Conservation (phyloP, 2,113 vertebrate genomes). For the Microcebus jonahi region DNA sequence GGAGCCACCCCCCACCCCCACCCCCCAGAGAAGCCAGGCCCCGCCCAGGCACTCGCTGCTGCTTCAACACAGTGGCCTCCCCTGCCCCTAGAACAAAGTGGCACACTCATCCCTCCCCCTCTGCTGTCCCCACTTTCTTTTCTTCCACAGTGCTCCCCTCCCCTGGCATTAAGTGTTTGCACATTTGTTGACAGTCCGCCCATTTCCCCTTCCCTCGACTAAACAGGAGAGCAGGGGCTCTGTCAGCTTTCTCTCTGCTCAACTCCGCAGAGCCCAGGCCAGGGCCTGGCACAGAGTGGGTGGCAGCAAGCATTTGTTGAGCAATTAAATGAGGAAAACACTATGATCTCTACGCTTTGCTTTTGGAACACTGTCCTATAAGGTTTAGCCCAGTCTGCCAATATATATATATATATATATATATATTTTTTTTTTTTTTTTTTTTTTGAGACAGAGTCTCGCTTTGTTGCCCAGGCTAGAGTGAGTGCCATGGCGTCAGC, state of each 20-base stretch:
- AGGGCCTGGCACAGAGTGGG: not conserved
- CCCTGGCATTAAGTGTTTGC: not conserved
- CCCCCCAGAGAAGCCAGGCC: not conserved
- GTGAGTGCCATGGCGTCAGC: no score
- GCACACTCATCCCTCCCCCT: not conserved
- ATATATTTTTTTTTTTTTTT: no score
- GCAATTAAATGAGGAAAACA: not conserved
- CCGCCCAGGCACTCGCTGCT: not conserved
- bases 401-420: no score
- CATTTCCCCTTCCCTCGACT: not conserved
- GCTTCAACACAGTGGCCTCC: not conserved
- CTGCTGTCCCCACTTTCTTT: not conserved
- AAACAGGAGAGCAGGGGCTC: not conserved
- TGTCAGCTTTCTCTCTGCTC: no score
- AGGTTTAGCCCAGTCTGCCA: not conserved
- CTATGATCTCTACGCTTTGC: not conserved
- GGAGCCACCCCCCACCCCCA: not conserved
- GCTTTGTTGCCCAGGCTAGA: no score
- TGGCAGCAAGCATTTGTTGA: not conserved
- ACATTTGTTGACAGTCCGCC: not conserved
- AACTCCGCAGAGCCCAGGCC: not conserved
- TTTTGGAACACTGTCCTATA: not conserved
- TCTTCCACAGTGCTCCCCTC: not conserved
- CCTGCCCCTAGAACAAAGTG: not conserved
- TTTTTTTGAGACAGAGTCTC: no score